Evolutionary conservation across 2,888 invertebrate genomes (phyloP), one percentile per base, ranked within the genome.

Genomic region (Tenthredo notha): DNA sequence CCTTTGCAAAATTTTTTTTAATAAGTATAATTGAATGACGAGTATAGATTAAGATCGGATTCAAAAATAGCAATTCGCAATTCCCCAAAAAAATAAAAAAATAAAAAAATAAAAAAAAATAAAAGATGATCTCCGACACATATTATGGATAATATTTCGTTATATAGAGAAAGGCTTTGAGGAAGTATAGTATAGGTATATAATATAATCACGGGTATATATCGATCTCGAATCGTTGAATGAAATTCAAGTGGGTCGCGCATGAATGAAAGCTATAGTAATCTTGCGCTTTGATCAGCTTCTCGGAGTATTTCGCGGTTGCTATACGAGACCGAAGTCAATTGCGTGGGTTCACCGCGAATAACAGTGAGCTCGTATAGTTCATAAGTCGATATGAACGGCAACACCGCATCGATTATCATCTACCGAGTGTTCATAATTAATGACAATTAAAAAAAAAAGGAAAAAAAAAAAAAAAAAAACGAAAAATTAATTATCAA

Each of bases 211-310:
- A 18, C 15, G 67, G 33, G 15, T 18, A 18, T 18, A 18, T 18
- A 40, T 83, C 67, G 83, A 47, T 37, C 43, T 83, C 18, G 61
- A 80, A 80, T 80, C 83, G 70, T 47, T 83, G 83, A 83, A 83
- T 83, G 83, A 67, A 83, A 83, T 43, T 67, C 47, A 83, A 67
- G 40, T 70, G 67, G 43, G 83, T 67, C 29, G 83, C 67, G 83
- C 40, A 83, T 83, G 83, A 83, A 83, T 83, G 83, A 70, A 65
- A 65, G 83, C 37, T 2, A n/a, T 83, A 29, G 18, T 83, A 83
- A 83, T 83, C 83, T 65, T 65, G 58, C 21, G 50, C 80, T 80
- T 80, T 58, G 80, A 80, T 80, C 80, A 50, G 61, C 29, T 25
- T 21, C 58, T 9, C 29, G n/a, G 50, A 74, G 40, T 43, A 74